phyloP scores from a whole-genome alignment of 2,113 vertebrate species.

The Montifringilla adamsi region DNA sequence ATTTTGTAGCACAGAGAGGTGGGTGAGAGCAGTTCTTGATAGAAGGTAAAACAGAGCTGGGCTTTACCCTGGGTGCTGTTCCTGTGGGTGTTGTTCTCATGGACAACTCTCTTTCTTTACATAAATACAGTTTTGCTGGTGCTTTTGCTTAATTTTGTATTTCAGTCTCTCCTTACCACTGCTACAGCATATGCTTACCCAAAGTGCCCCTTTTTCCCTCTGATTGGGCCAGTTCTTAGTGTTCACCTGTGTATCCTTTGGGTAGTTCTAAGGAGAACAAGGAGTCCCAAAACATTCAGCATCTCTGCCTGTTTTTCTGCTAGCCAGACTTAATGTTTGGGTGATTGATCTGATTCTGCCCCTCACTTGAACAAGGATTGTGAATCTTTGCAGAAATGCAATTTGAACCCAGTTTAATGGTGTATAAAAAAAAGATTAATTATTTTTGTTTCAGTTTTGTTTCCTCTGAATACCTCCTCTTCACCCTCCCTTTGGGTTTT shows the following conservation, averaged over 20 bases:
- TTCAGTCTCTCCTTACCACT: accelerated
- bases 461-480: not conserved
- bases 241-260: not conserved
- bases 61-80: accelerated
- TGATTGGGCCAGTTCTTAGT: accelerated
- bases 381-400: not conserved
- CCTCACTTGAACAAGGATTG: not conserved
- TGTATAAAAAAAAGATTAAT: not conserved
- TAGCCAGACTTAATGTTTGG: not conserved
- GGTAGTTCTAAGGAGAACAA: accelerated
- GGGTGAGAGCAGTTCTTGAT: not conserved
- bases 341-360: not conserved
- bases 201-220: not conserved
- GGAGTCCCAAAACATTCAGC: not conserved
- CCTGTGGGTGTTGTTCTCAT: not conserved
- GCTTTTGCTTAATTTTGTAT: not conserved
- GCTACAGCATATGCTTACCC: accelerated
- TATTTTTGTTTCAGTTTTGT: not conserved
- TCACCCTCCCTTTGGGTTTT: not conserved
- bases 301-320: not conserved
- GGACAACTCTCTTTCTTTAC: not conserved
- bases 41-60: not conserved
- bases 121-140: not conserved
- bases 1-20: not conserved
- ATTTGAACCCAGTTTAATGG: not conserved